Conservation (phyloP, 2,888 invertebrate genomes). For the Agrochola lota region DNA sequence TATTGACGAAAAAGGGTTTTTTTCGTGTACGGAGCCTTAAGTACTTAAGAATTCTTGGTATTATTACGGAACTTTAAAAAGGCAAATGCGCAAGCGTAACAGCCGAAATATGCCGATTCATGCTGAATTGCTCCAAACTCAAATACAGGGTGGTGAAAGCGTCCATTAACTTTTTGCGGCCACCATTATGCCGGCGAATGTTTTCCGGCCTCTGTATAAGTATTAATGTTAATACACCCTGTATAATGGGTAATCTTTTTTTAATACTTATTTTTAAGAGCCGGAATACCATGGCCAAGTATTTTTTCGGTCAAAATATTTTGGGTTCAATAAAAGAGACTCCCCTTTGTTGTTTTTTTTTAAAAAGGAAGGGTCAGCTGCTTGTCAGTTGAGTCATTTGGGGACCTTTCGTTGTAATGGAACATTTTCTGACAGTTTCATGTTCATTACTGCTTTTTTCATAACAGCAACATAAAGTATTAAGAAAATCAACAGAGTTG, state of each 20-base stretch:
- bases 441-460: not conserved
- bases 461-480: too few species aligned
- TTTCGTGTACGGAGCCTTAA: too few species aligned
- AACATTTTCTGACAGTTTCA: not conserved
- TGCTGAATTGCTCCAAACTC: conserved; percentile 64
- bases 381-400: conserved; percentile 14
- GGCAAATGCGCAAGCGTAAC: conserved; percentile 63
- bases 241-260: conserved; percentile 72
- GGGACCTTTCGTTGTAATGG: not conserved
- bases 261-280: conserved; percentile 69
- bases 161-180: conserved; percentile 81
- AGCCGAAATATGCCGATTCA: conserved; percentile 76
- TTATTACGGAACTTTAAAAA: conserved; percentile 43
- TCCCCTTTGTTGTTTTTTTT: conserved; percentile 19
- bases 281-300: conserved; percentile 55
- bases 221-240: conserved; percentile 64
- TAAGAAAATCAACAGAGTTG: not conserved
- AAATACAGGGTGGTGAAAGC: conserved; percentile 69
- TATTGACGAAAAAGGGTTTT: too few species aligned
- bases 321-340: conserved; percentile 11
- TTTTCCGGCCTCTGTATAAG: conserved; percentile 72
- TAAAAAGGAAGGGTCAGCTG: not conserved
- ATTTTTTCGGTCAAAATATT: conserved; percentile 38
- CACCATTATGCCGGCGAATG: conserved; percentile 74
- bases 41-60: not conserved